Evolutionary conservation across 2,797 vertebrate species (phyloP), one percentile per base, ranked within the genome.

Genomic region (Coendou prehensilis): DNA sequence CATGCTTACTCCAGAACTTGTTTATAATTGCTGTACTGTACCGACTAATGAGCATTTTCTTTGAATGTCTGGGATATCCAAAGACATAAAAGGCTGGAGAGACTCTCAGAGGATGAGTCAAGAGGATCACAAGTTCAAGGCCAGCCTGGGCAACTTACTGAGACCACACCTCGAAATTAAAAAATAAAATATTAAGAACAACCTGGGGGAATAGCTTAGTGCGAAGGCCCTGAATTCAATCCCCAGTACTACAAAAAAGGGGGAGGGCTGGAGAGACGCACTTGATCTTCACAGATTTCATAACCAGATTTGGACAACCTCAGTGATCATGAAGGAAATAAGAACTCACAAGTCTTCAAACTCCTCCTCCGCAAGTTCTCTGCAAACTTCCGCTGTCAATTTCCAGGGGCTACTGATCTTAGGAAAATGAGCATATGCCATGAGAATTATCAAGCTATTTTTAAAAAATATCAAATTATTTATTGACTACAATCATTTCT

Each of bases 381-480:
- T 4, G 18, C 1, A n/a, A n/a, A 56, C 50, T 28, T 61, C 8
- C 9, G 45, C 67, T 75, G 63, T 50, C 33, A 61, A 22, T 54
- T 89, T 92, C 59, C 94, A 30, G 22, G 59, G 69, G 15, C 37
- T 84, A 54, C 18, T 23, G 41, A 75, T 52, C 54, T 64, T 22
- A 56, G 5, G 45, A 26, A 10, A 89, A 81, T 26, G 22, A 82
- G 50, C 50, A 50, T 14, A 33, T 2, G 22, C 28, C 33, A 18
- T 18, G 13, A 33, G 37, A 87, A 26, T 47, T 75, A 75, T 50
- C 87, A 84, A 78, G 64, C 57, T 91, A 75, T 75, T 95, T 95
- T 91, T 88, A 95, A 96, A 95, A 61, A 63, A 50, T 7, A 63
- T 67, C 28, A 93, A 52, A 71, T 93, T 93, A 93, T 71, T 91